A percentile compares a stretch with the other conserved stretches of the same genome.
Evolutionary conservation across 2,888 invertebrate genomes (phyloP).

Genomic region (Steinernema carpocapsae): DNA sequence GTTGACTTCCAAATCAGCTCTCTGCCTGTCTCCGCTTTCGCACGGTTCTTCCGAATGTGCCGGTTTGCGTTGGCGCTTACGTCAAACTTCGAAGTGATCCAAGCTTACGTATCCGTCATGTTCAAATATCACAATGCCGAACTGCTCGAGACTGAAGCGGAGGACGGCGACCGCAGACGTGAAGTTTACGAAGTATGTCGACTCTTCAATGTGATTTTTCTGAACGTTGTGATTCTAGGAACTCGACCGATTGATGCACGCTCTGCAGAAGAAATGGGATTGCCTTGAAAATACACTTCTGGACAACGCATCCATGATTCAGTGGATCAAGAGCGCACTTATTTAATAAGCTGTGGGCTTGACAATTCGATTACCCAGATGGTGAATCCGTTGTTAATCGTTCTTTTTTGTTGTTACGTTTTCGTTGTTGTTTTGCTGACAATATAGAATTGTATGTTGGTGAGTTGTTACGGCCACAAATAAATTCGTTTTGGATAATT

Average conservation of each 20-base stretch:
- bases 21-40: conserved; percentile 47
- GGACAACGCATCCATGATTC: conserved; percentile 52
- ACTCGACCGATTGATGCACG: conserved; percentile 38
- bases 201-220: conserved; percentile 7
- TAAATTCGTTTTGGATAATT: neutral
- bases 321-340: conserved; percentile 60
- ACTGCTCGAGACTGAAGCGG: neutral
- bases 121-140: conserved; percentile 77
- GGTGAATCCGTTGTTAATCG: neutral
- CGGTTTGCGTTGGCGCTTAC: conserved; percentile 77
- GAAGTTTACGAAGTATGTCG: neutral
- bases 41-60: conserved; percentile 57
- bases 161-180: neutral
- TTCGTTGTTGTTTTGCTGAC: neutral
- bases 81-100: conserved; percentile 84
- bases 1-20: conserved; percentile 64
- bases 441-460: neutral
- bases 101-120: conserved; percentile 86
- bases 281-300: conserved; percentile 42
- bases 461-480: neutral
- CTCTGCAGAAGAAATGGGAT: conserved; percentile 35
- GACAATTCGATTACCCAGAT: neutral
- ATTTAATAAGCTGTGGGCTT: conserved; percentile 38
- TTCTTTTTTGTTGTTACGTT: conserved; percentile 3
- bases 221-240: conserved; percentile 28